A percentile compares a stretch with the other conserved stretches of the same genome.
Evolutionary conservation across 2,113 vertebrate genomes (phyloP).

Genomic region (Diadophis punctatus): DNA sequence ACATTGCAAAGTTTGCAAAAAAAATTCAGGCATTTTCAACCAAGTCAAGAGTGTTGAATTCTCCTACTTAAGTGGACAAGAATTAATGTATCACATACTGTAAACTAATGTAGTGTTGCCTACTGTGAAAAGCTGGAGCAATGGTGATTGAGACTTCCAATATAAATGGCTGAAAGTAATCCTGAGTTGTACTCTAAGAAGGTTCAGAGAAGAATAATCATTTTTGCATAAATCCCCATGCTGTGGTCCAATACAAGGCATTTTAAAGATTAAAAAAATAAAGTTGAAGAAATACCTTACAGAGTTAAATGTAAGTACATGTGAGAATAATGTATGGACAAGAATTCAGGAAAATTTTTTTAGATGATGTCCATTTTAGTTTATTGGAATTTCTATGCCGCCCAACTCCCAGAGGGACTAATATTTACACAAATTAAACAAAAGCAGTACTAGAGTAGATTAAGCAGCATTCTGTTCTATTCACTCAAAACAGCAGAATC

Average conservation of each 20-base stretch:
- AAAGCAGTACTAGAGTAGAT: no score
- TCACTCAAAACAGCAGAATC: no score
- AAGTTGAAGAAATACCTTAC: no score
- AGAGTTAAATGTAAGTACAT: no score
- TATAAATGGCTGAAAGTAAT: neutral
- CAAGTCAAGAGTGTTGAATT: neutral
- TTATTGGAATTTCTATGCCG: no score
- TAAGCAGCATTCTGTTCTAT: no score
- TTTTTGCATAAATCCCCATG: neutral
- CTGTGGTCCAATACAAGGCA: no score
- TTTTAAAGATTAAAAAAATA: no score
- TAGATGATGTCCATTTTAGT: no score
- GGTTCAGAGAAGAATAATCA: no score
- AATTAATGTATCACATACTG: neutral
- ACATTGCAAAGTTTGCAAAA: no score
- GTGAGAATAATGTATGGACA: neutral
- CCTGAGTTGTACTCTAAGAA: neutral
- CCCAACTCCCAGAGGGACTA: no score
- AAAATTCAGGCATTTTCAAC: neutral
- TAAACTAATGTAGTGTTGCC: neutral
- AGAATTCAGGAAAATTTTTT: neutral
- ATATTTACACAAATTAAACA: neutral
- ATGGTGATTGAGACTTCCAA: neutral
- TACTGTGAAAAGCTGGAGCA: neutral
- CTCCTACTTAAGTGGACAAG: neutral